Evolutionary conservation across 2,797 vertebrate species (phyloP).

Genomic region (Hoplostethus mediterraneus): DNA sequence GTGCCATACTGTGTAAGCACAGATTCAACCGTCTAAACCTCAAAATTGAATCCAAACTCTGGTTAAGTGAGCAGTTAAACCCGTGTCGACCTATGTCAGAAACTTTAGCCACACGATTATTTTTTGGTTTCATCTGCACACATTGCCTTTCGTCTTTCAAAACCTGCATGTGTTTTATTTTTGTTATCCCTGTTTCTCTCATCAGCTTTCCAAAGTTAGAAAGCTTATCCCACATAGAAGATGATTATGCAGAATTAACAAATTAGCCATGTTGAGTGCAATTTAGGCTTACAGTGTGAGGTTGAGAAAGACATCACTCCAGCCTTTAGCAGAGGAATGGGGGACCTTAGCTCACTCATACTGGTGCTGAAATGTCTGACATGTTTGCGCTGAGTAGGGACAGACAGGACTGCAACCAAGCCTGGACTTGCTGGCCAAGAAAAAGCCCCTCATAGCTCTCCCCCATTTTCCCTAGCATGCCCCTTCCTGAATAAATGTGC

Average conservation of each 20-base stretch:
- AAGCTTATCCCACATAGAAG: slow-evolving; percentile 41
- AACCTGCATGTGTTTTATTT: slow-evolving; percentile 41
- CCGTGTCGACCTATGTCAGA: slow-evolving; percentile 62
- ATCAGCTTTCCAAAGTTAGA: slow-evolving; percentile 53
- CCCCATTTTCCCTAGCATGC: slow-evolving; percentile 67
- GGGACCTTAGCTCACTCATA: slow-evolving; percentile 55
- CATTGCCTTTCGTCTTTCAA: slow-evolving; percentile 51
- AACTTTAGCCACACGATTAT: slow-evolving; percentile 63
- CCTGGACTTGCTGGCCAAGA: slow-evolving; percentile 83
- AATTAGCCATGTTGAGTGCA: slow-evolving; percentile 46
- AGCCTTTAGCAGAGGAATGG: slow-evolving; percentile 59
- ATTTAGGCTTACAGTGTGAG: slow-evolving; percentile 46
- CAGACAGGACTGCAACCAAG: slow-evolving; percentile 81
- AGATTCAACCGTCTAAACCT: slow-evolving; percentile 38
- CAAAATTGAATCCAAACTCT: slow-evolving; percentile 54
- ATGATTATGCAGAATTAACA: slow-evolving; percentile 63
- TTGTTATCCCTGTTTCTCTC: slow-evolving; percentile 39
- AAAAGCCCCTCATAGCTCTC: slow-evolving; percentile 77
- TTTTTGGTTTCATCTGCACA: slow-evolving; percentile 68
- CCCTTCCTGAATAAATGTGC: slow-evolving; percentile 66
- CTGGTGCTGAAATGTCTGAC: slow-evolving; percentile 82
- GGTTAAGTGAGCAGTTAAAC: slow-evolving; percentile 61
- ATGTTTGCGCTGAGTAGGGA: slow-evolving; percentile 80
- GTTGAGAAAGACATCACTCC: slow-evolving; percentile 38
- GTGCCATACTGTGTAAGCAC: slow-evolving; percentile 36